A percentile compares a stretch with the other conserved stretches of the same genome.
These are phyloP conservation scores for Serripes groenlandicus DNA, from an alignment of 2,888 invertebrate genomes.

Conservation along the genomic window DNA sequence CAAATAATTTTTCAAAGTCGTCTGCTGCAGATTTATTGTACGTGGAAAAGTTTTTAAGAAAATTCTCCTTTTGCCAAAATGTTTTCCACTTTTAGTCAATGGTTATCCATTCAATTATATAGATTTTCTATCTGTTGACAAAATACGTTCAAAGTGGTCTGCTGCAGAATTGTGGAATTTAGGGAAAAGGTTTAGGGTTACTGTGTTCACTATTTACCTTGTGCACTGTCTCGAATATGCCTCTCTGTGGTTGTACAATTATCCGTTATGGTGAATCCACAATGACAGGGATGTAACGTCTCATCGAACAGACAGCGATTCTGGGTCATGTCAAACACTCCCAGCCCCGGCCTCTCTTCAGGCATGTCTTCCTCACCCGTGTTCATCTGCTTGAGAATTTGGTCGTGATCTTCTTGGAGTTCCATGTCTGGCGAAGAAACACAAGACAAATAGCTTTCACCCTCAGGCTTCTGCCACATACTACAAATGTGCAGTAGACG, in stretches of 20 bases:
- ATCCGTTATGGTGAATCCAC: slow-evolving; percentile 68
- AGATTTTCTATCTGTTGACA: too few relatives aligned
- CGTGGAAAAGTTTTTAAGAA: too few relatives aligned
- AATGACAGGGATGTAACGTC: slow-evolving; percentile 58
- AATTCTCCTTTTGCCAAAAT: too few relatives aligned
- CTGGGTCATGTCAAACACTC: slow-evolving; percentile 56
- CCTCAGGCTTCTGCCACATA: not conserved
- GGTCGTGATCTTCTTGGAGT: slow-evolving; percentile 37
- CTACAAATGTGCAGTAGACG: not conserved
- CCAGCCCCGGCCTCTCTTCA: slow-evolving; percentile 69
- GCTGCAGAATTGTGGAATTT: too few relatives aligned
- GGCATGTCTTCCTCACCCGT: slow-evolving; percentile 58
- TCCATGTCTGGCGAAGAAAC: slow-evolving; percentile 8
- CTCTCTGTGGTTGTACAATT: slow-evolving; percentile 34
- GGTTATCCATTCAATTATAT: too few relatives aligned
- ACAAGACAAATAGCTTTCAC: not conserved
- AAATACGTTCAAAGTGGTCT: too few relatives aligned
- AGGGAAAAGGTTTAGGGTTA: too few relatives aligned
- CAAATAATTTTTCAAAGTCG: too few relatives aligned
- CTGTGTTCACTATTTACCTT: too few relatives aligned
- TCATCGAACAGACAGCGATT: slow-evolving; percentile 64
- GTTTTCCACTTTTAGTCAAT: too few relatives aligned
- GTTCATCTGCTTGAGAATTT: slow-evolving; percentile 57
- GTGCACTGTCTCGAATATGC: not conserved
- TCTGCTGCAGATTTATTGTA: too few relatives aligned